phyloP scores from a whole-genome alignment of 2,113 vertebrate genomes.

The Ailuropoda melanoleuca region DNA sequence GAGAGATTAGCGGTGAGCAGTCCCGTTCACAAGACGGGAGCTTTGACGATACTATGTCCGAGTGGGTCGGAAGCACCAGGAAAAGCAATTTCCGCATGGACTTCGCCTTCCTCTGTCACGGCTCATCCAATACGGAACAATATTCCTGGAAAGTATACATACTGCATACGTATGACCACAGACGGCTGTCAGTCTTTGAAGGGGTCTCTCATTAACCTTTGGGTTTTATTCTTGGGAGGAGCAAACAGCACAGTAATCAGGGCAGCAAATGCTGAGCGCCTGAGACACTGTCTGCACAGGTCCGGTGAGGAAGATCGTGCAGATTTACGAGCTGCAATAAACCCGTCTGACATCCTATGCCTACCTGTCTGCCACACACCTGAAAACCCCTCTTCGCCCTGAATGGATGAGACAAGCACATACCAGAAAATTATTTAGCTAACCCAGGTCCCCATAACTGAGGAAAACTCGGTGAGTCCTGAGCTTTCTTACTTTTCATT shows the following conservation, averaged over 20 bases:
- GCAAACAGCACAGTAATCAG: neutral
- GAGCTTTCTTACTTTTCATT: neutral
- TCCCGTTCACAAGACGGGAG: neutral
- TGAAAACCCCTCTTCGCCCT: neutral
- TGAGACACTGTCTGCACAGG: rapidly evolving
- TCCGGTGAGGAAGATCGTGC: rapidly evolving
- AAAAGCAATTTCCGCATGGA: constrained; percentile 44
- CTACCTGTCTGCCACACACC: neutral
- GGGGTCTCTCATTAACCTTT: neutral
- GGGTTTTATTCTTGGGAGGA: neutral
- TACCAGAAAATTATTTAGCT: neutral
- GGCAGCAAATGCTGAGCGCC: neutral
- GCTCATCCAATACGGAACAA: constrained; percentile 23
- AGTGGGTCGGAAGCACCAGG: constrained; percentile 29
- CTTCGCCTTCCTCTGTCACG: neutral
- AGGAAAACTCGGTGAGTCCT: neutral
- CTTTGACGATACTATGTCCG: constrained; percentile 29
- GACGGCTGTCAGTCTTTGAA: neutral
- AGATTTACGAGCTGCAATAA: rapidly evolving
- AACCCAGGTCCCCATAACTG: neutral
- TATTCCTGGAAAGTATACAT: neutral
- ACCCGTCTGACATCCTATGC: rapidly evolving
- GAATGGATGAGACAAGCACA: neutral
- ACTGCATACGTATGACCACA: neutral
- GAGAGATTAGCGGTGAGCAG: constrained; percentile 54